A percentile compares a stretch with the other conserved stretches of the same genome.
Conservation (phyloP, 2,888 invertebrate species). For the Oasisia sp. region DNA sequence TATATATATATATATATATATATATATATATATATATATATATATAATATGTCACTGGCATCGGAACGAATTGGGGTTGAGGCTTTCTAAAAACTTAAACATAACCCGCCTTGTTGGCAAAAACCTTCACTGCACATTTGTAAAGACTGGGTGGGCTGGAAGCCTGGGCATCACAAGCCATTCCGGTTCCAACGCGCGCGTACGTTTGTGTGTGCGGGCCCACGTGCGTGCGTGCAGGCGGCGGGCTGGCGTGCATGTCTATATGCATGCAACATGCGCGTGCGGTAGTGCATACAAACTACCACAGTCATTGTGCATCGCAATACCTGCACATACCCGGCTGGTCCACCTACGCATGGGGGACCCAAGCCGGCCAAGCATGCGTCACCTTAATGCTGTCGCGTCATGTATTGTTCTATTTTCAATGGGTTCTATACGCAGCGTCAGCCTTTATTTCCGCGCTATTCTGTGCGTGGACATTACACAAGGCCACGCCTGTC, state of each 20-base stretch:
- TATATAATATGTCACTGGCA: too few species aligned
- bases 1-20: slow-evolving; percentile 29
- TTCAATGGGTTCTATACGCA: neutral
- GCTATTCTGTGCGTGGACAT: neutral
- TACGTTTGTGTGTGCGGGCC: too few species aligned
- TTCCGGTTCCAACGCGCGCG: too few species aligned
- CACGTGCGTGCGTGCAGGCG: too few species aligned
- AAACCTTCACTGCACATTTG: too few species aligned
- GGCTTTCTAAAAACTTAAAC: too few species aligned
- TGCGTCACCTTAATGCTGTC: neutral
- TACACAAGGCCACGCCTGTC: neutral
- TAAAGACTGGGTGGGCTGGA: too few species aligned
- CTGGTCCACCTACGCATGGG: neutral
- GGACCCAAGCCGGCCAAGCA: neutral
- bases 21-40: slow-evolving; percentile 26
- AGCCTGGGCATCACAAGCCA: too few species aligned
- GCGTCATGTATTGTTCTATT: neutral
- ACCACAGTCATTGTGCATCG: neutral
- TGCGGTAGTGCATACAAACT: neutral
- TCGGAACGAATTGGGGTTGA: too few species aligned
- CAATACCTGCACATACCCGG: neutral
- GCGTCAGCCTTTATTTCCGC: neutral
- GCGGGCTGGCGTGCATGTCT: neutral
- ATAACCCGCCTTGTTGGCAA: too few species aligned
- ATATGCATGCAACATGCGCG: too few species aligned